Conservation (phyloP, 2,888 invertebrate species). For the Elysia crispata region DNA sequence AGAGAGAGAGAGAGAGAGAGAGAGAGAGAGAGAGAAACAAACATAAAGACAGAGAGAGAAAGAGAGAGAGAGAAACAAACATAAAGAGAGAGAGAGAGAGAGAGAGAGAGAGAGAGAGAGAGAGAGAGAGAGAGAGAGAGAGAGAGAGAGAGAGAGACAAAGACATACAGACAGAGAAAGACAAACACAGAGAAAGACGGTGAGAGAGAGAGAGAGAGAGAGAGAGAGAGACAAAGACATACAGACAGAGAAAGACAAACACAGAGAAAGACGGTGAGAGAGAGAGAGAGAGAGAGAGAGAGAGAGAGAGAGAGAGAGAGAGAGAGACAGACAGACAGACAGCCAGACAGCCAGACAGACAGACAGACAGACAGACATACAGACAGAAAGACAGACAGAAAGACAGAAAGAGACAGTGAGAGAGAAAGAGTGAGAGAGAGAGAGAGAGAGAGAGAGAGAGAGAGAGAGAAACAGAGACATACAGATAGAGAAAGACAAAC, state of each 20-base stretch:
- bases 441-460: constrained; percentile 32
- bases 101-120: constrained; percentile 23
- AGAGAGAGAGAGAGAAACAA: constrained; percentile 30
- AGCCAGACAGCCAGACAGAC: not conserved
- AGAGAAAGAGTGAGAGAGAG: constrained; percentile 12
- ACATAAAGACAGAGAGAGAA: not conserved
- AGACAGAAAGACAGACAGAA: no score
- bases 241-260: no score
- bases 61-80: not conserved
- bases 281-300: constrained; percentile 15
- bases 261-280: not conserved
- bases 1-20: constrained; percentile 35
- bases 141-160: no score
- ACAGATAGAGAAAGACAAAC: constrained; percentile 26
- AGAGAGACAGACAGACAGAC: no score
- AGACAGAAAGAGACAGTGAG: constrained; percentile 21
- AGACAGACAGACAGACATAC: no score
- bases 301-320: not conserved
- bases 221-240: constrained; percentile 1
- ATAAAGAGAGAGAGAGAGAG: constrained; percentile 15
- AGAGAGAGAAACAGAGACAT: constrained; percentile 33
- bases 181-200: not conserved
- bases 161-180: not conserved
- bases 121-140: not conserved
- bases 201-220: constrained; percentile 20